Base-by-base conservation (phyloP, 1,140 invertebrate genomes). In the Heliconius eleuchia region DNA sequence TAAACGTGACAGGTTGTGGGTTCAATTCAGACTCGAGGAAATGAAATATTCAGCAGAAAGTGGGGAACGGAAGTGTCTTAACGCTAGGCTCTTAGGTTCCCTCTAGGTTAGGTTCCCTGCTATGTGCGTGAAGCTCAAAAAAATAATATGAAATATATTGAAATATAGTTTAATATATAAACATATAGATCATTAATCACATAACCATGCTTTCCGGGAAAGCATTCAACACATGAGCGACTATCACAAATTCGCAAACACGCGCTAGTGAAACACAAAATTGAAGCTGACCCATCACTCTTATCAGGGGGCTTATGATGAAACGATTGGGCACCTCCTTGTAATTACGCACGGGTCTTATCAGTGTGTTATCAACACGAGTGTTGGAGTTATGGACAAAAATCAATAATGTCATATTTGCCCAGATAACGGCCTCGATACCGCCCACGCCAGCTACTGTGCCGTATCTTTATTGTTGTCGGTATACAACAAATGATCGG, bases 401-500 rank as follows among this genome's bases (percentile, higher is more conserved):
- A 83, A 83, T 83, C 82, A 83, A 83, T 83, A 83, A 79, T 76
- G 76, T 74, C 71, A 16, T 80, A 74, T 83, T 83, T 76, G 76
- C 71, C 27, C 30, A 72, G 79, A 80, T 80, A 80, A 77, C 75
- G 50, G 57, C 55, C 72, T 70, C 55, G 71, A 78, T 78, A 78
- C 23, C 71, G 70, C 74, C 74, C 50, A 76, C 60, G 74, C 74
- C 74, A 71, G 37, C 80, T 82, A 82, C 80, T 71, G 80, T 76
- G 19, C 39, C 37, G 55, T 78, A 78, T 81, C 80, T 81, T 77
- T 80, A 74, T 77, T 80, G 71, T 52, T 80, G 30, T 50, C 39
- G 55, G 30, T 57, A 71, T 76, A 50, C 18, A 70, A 18, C 42
- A 71, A 70, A 57, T 27, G 74, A 76, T 66, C 18, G 42, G 55